Evolutionary conservation across 2,113 vertebrate species (phyloP).

Genomic region (Rhineura floridana): DNA sequence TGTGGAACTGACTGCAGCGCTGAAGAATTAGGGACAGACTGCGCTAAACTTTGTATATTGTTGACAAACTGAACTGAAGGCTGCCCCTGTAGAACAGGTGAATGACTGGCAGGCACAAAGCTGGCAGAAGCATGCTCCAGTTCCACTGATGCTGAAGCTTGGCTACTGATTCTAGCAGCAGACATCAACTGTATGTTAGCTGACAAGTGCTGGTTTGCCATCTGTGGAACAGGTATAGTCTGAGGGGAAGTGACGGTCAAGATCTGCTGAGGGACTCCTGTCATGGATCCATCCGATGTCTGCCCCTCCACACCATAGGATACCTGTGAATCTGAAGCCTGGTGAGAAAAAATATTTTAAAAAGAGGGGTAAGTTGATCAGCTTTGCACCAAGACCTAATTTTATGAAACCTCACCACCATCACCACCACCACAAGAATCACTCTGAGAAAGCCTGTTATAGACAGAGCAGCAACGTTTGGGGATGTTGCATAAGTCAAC

Average conservation of each 20-base stretch:
- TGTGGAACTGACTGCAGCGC: conserved; percentile 47
- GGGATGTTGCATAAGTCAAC: background rate
- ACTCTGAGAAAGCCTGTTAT: background rate
- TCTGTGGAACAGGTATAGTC: conserved; percentile 38
- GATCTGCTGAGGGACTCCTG: conserved; percentile 59
- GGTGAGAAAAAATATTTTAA: conserved; percentile 39
- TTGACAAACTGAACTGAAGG: conserved; percentile 40
- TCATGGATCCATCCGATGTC: conserved; percentile 44
- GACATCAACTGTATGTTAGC: conserved; percentile 36
- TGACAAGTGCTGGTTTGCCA: conserved; percentile 29
- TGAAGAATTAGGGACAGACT: conserved; percentile 27
- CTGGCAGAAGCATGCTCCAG: conserved; percentile 16
- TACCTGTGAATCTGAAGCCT: conserved; percentile 68
- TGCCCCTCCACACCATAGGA: conserved; percentile 74
- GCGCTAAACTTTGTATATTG: conserved; percentile 20
- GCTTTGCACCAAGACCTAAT: background rate
- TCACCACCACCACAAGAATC: background rate
- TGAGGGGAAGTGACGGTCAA: conserved; percentile 48
- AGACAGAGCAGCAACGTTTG: background rate
- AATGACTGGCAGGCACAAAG: conserved; percentile 42
- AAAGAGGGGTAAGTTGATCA: background rate
- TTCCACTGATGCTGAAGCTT: conserved; percentile 25
- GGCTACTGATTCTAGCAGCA: conserved; percentile 36
- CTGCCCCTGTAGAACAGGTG: conserved; percentile 35
- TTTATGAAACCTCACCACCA: background rate